Percentiles rank a stretch among this genome's conserved stretches.
Evolutionary conservation across 2,113 vertebrate genomes (phyloP).

Genomic region (Gadus macrocephalus): DNA sequence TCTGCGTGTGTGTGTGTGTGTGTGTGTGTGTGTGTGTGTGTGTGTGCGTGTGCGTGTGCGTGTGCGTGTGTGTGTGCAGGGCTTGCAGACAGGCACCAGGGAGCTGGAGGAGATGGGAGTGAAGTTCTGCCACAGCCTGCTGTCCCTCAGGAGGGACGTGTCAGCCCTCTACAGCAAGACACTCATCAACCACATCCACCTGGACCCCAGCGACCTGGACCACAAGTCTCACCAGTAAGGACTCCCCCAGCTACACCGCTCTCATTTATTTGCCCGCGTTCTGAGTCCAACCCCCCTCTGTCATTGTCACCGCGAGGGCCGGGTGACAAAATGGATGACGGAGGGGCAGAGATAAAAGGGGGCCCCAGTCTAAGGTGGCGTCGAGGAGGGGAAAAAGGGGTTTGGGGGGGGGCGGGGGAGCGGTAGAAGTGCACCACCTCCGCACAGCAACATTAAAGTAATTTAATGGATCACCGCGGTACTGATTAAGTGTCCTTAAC

Average conservation of each 20-base stretch:
- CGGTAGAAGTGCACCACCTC: no score
- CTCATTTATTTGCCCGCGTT: no score
- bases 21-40: slow-evolving; percentile 1
- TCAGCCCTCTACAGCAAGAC: slow-evolving; percentile 62
- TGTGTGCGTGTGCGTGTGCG: slow-evolving; percentile 7
- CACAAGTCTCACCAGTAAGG: slow-evolving; percentile 69
- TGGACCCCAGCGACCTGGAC: slow-evolving; percentile 72
- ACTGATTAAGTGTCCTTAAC: no score
- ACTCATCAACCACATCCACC: slow-evolving; percentile 69
- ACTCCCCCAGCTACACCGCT: not conserved
- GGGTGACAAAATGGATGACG: no score
- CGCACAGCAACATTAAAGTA: no score
- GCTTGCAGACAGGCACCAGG: slow-evolving; percentile 80
- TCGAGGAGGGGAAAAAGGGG: no score
- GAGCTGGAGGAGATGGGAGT: slow-evolving; percentile 90
- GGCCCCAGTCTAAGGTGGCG: no score
- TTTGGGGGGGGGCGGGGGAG: no score
- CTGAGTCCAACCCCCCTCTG: no score
- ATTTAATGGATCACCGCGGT: no score
- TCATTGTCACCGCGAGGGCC: no score
- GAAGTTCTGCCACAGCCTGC: slow-evolving; percentile 87
- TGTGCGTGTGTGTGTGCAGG: slow-evolving; percentile 65
- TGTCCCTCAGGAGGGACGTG: slow-evolving; percentile 78
- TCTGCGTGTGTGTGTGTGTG: not conserved
- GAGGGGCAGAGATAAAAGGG: no score